Percentiles rank a stretch among this genome's conserved stretches.
Conservation (phyloP, 1,140 invertebrate species). For the Eupeodes corollae region DNA sequence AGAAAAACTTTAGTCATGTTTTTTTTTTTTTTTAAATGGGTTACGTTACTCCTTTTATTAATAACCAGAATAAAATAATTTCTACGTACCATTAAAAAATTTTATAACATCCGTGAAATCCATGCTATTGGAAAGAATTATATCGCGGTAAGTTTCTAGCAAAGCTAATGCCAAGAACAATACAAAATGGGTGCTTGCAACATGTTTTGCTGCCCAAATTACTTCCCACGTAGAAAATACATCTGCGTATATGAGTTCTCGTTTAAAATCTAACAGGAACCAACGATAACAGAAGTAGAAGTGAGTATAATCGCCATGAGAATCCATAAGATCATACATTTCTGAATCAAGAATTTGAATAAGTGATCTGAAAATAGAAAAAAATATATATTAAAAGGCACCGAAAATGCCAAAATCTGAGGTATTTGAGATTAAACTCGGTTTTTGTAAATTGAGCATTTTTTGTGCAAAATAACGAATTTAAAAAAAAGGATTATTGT, state of each 20-base stretch:
- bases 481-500: too few species aligned
- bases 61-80: background rate
- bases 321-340: conserved; percentile 88
- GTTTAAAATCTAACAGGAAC: conserved; percentile 62
- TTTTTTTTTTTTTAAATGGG: background rate
- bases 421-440: background rate
- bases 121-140: conserved; percentile 90
- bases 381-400: background rate
- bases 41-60: background rate
- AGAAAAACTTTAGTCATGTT: too few species aligned
- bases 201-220: conserved; percentile 86
- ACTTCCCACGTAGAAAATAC: conserved; percentile 90
- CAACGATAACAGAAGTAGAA: conserved; percentile 97
- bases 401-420: background rate
- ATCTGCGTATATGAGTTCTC: conserved; percentile 83
- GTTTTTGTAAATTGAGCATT: too few species aligned
- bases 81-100: conserved; percentile 81
- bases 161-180: conserved; percentile 86
- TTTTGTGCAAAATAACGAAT: too few species aligned
- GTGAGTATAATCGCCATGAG: conserved; percentile 90
- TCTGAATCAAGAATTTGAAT: conserved; percentile 86
- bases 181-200: conserved; percentile 80
- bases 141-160: conserved; percentile 84
- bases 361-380: conserved; percentile 43
- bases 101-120: conserved; percentile 97